Conservation (phyloP, 2,797 vertebrate species). For the Sciurus carolinensis region DNA sequence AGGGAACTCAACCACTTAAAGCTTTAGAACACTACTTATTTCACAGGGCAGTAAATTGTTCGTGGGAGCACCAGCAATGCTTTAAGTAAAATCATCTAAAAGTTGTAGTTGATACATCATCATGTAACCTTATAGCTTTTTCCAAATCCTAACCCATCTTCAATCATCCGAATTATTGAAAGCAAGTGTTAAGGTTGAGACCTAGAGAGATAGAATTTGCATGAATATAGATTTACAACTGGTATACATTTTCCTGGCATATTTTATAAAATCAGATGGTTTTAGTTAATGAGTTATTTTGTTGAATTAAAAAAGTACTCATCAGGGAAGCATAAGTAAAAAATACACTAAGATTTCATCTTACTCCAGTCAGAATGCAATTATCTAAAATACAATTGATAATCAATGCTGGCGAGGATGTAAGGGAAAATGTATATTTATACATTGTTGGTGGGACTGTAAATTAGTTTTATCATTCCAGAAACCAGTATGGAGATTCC, state of each 20-base stretch:
- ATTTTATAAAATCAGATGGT: background rate
- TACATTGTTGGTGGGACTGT: no score
- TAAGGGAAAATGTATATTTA: no score
- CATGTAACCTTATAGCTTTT: background rate
- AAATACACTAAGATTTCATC: no score
- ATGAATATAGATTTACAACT: conserved; percentile 11
- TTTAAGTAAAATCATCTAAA: background rate
- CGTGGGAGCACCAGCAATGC: background rate
- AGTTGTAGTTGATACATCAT: background rate
- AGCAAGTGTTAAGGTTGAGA: background rate
- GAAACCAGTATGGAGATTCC: no score
- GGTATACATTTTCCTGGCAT: background rate
- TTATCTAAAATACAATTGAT: no score
- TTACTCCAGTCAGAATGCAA: no score
- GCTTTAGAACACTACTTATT: background rate
- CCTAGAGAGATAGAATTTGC: background rate
- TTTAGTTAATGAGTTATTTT: conserved; percentile 41
- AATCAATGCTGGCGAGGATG: no score
- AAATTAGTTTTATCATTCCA: no score
- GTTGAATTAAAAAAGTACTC: background rate
- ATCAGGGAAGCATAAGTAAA: no score
- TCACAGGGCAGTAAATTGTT: background rate
- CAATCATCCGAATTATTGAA: background rate
- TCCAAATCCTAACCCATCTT: background rate
- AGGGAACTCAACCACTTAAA: background rate